Evolutionary conservation across 2,797 vertebrate species (phyloP), one percentile per base, ranked within the genome.

Genomic region (Enteromius paludinosus): DNA sequence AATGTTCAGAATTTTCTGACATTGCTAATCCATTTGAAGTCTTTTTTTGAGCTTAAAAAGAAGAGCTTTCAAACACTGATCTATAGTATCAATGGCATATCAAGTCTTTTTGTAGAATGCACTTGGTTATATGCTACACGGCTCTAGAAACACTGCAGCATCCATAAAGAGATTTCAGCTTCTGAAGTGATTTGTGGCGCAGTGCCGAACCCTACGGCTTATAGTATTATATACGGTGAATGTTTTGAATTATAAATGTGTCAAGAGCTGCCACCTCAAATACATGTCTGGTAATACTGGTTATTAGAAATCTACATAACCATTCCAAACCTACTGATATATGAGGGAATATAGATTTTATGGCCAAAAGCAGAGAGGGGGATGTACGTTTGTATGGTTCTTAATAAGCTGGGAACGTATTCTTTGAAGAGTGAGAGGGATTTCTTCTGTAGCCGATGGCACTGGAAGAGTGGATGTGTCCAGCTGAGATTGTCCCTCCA

Each of bases 241-340:
- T 83, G 38, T 75, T 75, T 74, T 76, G 72, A 82, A 76, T 82
- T 56, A 75, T 66, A 82, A 82, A 75, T 68, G 47, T 66, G 71
- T 82, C 62, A 59, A 68, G 64, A 69, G 73, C 81, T 25, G 35
- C 62, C 71, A 82, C 62, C 71, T 82, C 61, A 82, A 82, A 82
- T 66, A 68, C 47, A 54, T 25, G 47, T 81, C 79, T 74, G 33
- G 45, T 82, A 45, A 82, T 82, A 68, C 11, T 18, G 18, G 71
- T 75, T 69, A 83, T 83, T 83, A 76, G 49, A 83, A 69, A 83
- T 76, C 49, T 83, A 47, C 81, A 68, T 69, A 77, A 47, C 61
- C 38, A 75, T 38, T 62, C 30, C 18, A 47, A 59, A 52, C 61
- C 61, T 14, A 45, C 61, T 54, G 80, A 56, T 43, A 43, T 59